Conservation (phyloP, 1,140 invertebrate species). For the Branchinecta lindahli region DNA sequence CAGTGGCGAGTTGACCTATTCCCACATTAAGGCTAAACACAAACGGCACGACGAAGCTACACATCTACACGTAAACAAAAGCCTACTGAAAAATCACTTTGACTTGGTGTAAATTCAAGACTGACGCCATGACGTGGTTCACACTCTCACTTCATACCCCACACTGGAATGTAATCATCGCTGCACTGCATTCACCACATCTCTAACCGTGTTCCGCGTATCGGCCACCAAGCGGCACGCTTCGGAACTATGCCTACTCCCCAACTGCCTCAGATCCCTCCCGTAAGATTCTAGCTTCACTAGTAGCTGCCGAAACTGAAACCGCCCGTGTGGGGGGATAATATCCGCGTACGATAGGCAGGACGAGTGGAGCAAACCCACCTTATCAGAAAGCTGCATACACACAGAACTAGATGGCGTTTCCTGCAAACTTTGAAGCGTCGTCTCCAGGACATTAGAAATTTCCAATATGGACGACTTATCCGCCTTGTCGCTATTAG, state of each 20-base stretch:
- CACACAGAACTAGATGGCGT: slow-evolving; percentile 42
- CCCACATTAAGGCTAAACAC: no score
- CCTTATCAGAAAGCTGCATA: slow-evolving; percentile 68
- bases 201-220: slow-evolving; percentile 59
- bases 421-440: slow-evolving; percentile 40
- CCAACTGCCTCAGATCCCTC: slow-evolving; percentile 51
- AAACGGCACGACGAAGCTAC: no score
- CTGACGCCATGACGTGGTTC: no score
- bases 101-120: no score
- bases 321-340: slow-evolving; percentile 67
- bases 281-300: slow-evolving; percentile 62
- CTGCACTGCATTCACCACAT: slow-evolving; percentile 61
- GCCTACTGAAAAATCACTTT: no score
- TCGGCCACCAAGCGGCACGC: slow-evolving; percentile 50
- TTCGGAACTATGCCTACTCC: slow-evolving; percentile 44
- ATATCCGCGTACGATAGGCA: slow-evolving; percentile 53
- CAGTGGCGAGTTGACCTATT: no score
- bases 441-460: slow-evolving; percentile 47
- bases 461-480: slow-evolving; percentile 52
- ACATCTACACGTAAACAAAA: no score
- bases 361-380: slow-evolving; percentile 56
- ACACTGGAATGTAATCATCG: slow-evolving; percentile 37
- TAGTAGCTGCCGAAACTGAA: slow-evolving; percentile 72
- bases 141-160: no score
- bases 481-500: slow-evolving; percentile 24